Conservation (phyloP, 1,140 invertebrate species). For the Nasonia vitripennis region DNA sequence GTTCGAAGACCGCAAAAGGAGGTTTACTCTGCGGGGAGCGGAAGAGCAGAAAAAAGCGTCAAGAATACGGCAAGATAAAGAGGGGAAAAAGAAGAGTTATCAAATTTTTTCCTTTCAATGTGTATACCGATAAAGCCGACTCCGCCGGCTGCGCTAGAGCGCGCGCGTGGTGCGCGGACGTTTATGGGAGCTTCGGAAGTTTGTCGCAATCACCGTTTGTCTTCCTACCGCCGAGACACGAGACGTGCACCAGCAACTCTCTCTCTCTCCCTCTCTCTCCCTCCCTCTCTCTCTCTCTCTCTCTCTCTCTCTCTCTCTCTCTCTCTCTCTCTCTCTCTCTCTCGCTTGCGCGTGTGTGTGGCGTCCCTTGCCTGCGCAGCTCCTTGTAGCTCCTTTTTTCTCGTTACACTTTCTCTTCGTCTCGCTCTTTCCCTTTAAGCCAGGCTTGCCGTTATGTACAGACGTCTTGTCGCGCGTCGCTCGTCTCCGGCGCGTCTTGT, state of each 20-base stretch:
- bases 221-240: conserved; percentile 39
- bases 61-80: conserved; percentile 6
- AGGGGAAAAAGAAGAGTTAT: conserved; percentile 29
- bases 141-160: background rate
- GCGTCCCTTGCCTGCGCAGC: background rate
- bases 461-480: background rate
- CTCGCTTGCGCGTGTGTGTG: background rate
- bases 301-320: too few species aligned
- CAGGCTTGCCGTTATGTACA: conserved; percentile 15
- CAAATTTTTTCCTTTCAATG: conserved; percentile 43
- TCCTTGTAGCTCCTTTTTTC: conserved; percentile 22
- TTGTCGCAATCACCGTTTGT: conserved; percentile 55
- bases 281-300: too few species aligned
- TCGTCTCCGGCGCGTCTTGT: conserved; percentile 5
- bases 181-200: conserved; percentile 45
- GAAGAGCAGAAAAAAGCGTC: background rate
- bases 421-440: background rate
- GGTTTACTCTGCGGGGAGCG: background rate
- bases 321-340: conserved; percentile 9
- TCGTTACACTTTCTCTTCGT: conserved; percentile 34
- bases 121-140: background rate
- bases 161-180: background rate
- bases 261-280: background rate
- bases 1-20: background rate
- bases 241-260: conserved; percentile 37